Conservation (phyloP, 2,888 invertebrate species). For the Pardosa pseudoannulata region DNA sequence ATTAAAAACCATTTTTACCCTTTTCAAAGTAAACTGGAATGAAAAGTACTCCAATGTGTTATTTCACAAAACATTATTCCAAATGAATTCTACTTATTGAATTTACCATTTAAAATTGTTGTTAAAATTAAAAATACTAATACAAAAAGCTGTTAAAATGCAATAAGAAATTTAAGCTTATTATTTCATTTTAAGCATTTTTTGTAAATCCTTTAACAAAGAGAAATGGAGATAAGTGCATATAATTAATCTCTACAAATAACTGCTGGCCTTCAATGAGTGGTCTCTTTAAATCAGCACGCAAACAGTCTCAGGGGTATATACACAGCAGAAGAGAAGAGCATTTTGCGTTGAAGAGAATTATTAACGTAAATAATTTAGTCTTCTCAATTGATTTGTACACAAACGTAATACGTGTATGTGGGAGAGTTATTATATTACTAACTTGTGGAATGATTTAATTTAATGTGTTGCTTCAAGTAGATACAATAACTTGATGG, state of each 20-base stretch:
- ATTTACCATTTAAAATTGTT: no score
- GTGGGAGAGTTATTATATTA: not conserved
- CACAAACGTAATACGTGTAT: not conserved
- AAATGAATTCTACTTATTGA: no score
- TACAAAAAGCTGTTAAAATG: no score
- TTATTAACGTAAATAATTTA: not conserved
- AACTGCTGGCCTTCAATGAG: slow-evolving; percentile 5
- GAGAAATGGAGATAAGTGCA: not conserved
- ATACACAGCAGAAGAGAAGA: not conserved
- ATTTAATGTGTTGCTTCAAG: not conserved
- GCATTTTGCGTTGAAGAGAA: not conserved
- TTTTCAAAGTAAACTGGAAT: no score
- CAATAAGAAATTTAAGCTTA: no score
- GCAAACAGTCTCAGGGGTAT: not conserved
- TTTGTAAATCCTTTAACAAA: not conserved
- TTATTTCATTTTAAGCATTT: no score
- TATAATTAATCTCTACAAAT: not conserved
- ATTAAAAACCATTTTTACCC: no score
- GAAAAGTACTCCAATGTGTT: no score
- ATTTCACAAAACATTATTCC: no score
- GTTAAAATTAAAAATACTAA: no score
- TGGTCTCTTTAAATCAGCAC: slow-evolving; percentile 15
- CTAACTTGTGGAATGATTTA: not conserved
- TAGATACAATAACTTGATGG: not conserved
- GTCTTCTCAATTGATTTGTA: not conserved